Base-by-base conservation (phyloP, 1,140 invertebrate genomes). In the Zaprionus gabonicus region DNA sequence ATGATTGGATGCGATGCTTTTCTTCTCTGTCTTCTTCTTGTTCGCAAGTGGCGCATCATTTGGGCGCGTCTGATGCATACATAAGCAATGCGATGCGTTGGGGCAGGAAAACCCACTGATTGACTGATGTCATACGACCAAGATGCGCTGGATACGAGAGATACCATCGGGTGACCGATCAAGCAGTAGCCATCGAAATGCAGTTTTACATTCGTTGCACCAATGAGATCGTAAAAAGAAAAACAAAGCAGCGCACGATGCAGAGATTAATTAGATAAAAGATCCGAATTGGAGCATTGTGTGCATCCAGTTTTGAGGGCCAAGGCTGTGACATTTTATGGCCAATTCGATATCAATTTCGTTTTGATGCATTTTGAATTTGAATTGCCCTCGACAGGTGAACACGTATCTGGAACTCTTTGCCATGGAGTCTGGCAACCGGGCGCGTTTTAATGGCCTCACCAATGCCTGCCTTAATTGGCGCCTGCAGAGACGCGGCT, bases 351-450 rank as follows among this genome's bases (percentile, higher is more conserved):
- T 67, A 63, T 60, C 71, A 67, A 15, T 38, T 68, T 78, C 66
- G 59, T 49, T 49, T 46, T 46, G n/a, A 57, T 62, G 15, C 41
- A 63, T 69, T 20, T 57, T 38, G 23, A 34, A 41, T 65, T 25
- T 27, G 31, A 28, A 64, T 62, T 15, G 5, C n/a, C 46, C 2
- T 59, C 38, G 55, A 27, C 75, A 92, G 91, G 81, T 92, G 41
- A 92, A 92, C 49, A 80, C 82, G 20, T 92, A 92, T 67, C 75
- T 92, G 65, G 65, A 82, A 51, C 71, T 91, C 55, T 92, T 92
- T 46, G 67, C 76, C 67, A 74, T 72, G 44, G 91, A 91, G 69
- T 57, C 68, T 6, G 57, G 46, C 15, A 86, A 90, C 65, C 84
- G 87, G 34, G 65, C 76, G 34, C 87, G 69, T 9, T 82, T 81